A percentile compares a stretch with the other conserved stretches of the same genome.
These are phyloP conservation scores for Turritopsis dohrnii DNA, from an alignment of 30 jellyfish, hydroid and myxozoan species.

Conservation along the genomic window DNA sequence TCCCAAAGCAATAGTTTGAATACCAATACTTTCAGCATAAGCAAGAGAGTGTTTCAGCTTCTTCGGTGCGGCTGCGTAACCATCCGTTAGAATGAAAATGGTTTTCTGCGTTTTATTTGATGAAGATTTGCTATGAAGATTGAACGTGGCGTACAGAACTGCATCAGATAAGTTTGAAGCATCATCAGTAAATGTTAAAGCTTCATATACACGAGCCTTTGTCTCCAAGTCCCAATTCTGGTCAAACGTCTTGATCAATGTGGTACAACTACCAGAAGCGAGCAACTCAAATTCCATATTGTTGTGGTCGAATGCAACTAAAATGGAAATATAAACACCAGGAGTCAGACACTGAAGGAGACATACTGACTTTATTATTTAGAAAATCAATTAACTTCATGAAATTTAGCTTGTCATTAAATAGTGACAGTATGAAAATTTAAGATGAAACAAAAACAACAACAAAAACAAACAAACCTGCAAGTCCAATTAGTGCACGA, in stretches of 20 bases:
- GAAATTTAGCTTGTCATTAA: not conserved
- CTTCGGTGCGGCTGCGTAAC: slow-evolving; percentile 21
- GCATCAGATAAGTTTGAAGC: not conserved
- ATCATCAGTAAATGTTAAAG: not conserved
- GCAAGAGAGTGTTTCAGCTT: not conserved
- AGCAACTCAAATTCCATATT: not conserved
- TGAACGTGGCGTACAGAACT: slow-evolving; percentile 1
- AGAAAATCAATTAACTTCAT: not conserved
- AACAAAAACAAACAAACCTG: not conserved
- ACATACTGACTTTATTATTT: not conserved
- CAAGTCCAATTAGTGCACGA: not conserved
- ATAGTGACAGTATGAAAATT: not conserved
- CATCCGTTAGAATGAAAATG: slow-evolving; percentile 11
- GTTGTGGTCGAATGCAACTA: not conserved
- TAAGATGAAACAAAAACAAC: not conserved
- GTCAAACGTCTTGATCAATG: not conserved
- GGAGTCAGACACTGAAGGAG: not conserved
- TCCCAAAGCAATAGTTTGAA: slow-evolving; percentile 19
- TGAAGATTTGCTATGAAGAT: not conserved
- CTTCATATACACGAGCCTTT: not conserved
- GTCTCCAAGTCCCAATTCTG: not conserved
- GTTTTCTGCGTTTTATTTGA: not conserved
- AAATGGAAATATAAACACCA: not conserved
- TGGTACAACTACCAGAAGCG: not conserved
- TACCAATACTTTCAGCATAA: slow-evolving; percentile 8